Evolutionary conservation across 2,113 vertebrate genomes (phyloP).

Genomic region (Pyrgilauda ruficollis): DNA sequence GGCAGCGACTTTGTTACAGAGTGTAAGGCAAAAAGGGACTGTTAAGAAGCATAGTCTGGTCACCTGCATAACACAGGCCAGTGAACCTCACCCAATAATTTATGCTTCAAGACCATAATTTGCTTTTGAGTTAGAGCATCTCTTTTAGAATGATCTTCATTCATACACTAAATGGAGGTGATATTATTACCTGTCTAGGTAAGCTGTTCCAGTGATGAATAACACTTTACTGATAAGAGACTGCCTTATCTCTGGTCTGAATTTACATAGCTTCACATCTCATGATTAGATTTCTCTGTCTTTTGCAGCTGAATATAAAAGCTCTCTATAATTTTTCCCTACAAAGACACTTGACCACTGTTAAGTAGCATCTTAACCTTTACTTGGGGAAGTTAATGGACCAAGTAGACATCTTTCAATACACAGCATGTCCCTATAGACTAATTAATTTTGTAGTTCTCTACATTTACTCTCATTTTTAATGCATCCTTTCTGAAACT

Average conservation of each 20-base stretch:
- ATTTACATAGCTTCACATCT: not conserved
- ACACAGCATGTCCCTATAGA: not conserved
- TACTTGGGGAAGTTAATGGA: not conserved
- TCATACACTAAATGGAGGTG: not conserved
- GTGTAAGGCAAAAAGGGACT: not conserved
- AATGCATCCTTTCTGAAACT: not conserved
- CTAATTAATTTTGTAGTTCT: not conserved
- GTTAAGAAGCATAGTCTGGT: not conserved
- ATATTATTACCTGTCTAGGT: not conserved
- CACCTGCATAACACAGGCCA: not conserved
- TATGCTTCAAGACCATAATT: not conserved
- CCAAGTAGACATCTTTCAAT: not conserved
- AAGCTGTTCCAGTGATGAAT: not conserved
- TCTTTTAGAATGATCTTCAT: not conserved
- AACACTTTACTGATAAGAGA: not conserved
- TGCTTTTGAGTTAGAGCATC: not conserved
- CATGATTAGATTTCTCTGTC: not conserved
- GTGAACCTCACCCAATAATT: not conserved
- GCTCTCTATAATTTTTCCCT: not conserved
- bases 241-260: not conserved
- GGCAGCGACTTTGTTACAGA: not conserved
- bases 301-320: not conserved
- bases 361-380: not conserved
- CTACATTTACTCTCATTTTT: not conserved
- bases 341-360: not conserved